Evolutionary conservation across 2,888 invertebrate genomes (phyloP), one percentile per base, ranked within the genome.

Genomic region (Julus scanicus): DNA sequence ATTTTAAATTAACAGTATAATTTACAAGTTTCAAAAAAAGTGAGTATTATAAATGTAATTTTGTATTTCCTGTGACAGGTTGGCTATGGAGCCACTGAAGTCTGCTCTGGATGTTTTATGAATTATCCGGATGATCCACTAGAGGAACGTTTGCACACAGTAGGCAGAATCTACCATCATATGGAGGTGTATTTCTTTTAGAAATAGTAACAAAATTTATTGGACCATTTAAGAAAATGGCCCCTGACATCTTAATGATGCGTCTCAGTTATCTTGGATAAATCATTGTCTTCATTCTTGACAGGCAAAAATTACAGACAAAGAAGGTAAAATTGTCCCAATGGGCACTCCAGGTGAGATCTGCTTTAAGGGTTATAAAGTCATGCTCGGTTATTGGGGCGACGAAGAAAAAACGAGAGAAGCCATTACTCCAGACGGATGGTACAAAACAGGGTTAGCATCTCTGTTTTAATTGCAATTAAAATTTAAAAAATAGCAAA

Each of bases 311-410:
- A 84, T 89, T 87, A 29, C 86, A 1, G 89, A 89, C 49, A 11
- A 57, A 89, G 88, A 88, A 17, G 87, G 63, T 9, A 91, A 93
- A 0, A 92, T 94, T 3, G 95, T 97, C 0, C 95, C 96, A 0
- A 93, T 95, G 86, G 96, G 95, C 0, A 93, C 92, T n/a, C 92
- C 94, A 0, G 98, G 98, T 0, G 97, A 98, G 92, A 92, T 97
- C 86, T 94, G 94, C 91, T 93, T 95, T 0, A 93, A 96, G 40
- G 96, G 96, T 0, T 97, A 96, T 92, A 92, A 92, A 89, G 94
- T 93, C 17, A 97, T 97, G 96, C 92, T 95, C 86, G 94, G 95
- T 40, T 98, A 98, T 92, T 97, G 96, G 95, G 94, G 94, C 15
- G 96, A 97, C 89, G 94, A 95, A 2, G 94, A 94, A 89, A 96